A percentile compares a stretch with the other conserved stretches of the same genome.
Evolutionary conservation across 1,140 invertebrate species (phyloP).

Genomic region (Neoseiulus cucumeris): DNA sequence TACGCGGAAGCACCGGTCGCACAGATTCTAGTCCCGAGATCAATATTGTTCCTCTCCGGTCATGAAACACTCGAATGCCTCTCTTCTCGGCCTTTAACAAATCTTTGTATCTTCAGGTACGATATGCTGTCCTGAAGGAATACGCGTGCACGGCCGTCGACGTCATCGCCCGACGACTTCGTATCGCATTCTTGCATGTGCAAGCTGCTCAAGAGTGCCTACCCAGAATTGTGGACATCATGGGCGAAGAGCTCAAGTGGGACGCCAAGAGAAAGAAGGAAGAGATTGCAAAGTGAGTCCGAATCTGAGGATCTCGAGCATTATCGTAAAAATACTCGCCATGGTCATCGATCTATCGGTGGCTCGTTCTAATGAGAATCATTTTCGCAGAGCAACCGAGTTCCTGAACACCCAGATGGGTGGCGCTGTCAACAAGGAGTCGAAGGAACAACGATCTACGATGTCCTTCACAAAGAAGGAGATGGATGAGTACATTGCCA

Average conservation of each 20-base stretch:
- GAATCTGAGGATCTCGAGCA: too few relatives aligned
- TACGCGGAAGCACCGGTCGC: too few relatives aligned
- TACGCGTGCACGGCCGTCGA: constrained; percentile 92
- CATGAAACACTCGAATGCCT: too few relatives aligned
- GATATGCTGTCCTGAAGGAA: constrained; percentile 69
- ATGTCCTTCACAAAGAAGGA: constrained; percentile 76
- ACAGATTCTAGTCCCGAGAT: too few relatives aligned
- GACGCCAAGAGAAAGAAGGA: constrained; percentile 51
- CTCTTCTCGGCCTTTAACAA: not conserved
- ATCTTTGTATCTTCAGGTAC: constrained; percentile 39
- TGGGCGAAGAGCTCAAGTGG: constrained; percentile 92
- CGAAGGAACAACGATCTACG: constrained; percentile 33
- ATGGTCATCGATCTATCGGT: too few relatives aligned
- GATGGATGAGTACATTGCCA: constrained; percentile 75
- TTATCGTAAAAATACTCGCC: too few relatives aligned
- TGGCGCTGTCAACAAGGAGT: constrained; percentile 67
- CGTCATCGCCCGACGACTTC: constrained; percentile 75
- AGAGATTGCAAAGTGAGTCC: constrained; percentile 14
- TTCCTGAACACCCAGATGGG: constrained; percentile 93
- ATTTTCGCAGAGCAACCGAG: constrained; percentile 52
- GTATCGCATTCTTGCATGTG: constrained; percentile 87
- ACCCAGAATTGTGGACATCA: constrained; percentile 74
- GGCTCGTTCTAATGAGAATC: too few relatives aligned
- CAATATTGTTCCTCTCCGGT: too few relatives aligned
- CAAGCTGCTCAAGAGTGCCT: constrained; percentile 82